Percentiles rank a stretch among this genome's conserved stretches.
phyloP scores from a whole-genome alignment of 2,113 vertebrate genomes.

The Lophotis ruficrista region DNA sequence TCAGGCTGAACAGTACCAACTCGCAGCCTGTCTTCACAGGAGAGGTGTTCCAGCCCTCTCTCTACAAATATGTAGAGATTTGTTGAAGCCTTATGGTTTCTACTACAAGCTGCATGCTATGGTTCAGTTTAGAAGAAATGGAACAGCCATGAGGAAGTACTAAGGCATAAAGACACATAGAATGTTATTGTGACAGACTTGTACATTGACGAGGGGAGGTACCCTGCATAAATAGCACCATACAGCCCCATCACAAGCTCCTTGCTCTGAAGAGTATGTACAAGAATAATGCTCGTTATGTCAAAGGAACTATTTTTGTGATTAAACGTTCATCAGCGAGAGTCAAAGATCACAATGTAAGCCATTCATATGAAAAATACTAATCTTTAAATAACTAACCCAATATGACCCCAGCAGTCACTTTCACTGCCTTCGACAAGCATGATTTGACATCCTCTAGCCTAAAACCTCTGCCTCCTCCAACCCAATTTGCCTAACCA shows the following conservation, averaged over 20 bases:
- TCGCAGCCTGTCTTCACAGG: no score
- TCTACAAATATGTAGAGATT: neutral
- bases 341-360: neutral
- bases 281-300: neutral
- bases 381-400: neutral
- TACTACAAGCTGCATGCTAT: neutral
- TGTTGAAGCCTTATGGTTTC: neutral
- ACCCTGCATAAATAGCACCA: neutral
- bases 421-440: neutral
- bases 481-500: neutral
- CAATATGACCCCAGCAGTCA: neutral
- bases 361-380: neutral
- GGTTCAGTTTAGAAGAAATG: neutral
- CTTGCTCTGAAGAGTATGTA: neutral
- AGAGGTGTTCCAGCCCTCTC: no score
- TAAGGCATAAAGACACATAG: neutral
- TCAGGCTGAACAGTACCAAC: no score
- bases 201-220: accelerated
- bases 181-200: neutral
- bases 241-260: neutral
- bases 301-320: neutral
- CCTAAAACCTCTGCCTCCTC: neutral
- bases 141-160: neutral
- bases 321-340: neutral
- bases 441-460: neutral